Conservation (phyloP, 2,888 invertebrate genomes). For the Himalopsyche anomala region DNA sequence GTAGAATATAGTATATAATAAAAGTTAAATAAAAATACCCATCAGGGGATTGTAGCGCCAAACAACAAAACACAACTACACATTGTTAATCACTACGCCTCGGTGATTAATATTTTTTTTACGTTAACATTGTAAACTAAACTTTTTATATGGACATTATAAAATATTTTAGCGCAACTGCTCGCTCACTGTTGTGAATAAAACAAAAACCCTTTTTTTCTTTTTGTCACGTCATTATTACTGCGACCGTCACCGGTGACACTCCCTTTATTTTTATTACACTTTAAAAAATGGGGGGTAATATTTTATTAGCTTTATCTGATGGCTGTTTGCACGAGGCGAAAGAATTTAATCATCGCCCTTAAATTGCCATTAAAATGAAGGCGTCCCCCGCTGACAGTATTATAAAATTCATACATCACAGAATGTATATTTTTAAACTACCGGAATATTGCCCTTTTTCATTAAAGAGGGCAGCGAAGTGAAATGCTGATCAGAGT, state of each 20-base stretch:
- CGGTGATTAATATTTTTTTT: no score
- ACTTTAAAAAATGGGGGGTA: neutral
- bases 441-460: conserved; percentile 36
- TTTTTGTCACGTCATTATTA: neutral
- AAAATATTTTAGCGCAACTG: neutral
- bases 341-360: conserved; percentile 28
- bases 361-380: conserved; percentile 37
- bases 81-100: no score
- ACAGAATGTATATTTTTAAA: conserved; percentile 20
- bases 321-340: conserved; percentile 36
- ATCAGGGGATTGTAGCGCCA: no score
- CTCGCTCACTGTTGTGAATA: neutral
- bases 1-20: no score
- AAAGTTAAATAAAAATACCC: no score
- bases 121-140: no score
- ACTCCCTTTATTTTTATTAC: conserved; percentile 11
- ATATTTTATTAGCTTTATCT: conserved; percentile 32
- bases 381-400: conserved; percentile 8
- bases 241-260: neutral
- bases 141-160: no score
- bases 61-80: no score
- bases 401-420: conserved; percentile 18
- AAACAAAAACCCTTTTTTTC: no score
- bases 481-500: neutral
- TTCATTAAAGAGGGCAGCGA: conserved; percentile 41